Conservation (phyloP, 2,888 invertebrate species). For the Dorcus parallelipipedus region DNA sequence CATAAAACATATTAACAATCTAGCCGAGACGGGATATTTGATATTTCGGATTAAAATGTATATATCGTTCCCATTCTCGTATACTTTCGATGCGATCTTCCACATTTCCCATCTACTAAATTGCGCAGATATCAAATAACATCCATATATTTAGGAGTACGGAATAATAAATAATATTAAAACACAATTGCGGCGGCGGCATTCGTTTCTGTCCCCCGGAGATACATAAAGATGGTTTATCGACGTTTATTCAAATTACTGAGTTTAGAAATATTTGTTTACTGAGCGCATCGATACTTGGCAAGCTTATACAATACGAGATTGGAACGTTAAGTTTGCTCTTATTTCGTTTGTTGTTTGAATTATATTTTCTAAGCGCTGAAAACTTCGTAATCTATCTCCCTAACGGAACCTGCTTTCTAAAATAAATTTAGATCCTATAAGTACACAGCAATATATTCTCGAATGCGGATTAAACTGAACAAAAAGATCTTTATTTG, state of each 20-base stretch:
- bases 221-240: not conserved
- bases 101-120: not conserved
- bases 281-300: too few species aligned
- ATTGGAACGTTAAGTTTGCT: too few species aligned
- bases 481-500: too few species aligned
- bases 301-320: too few species aligned
- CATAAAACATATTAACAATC: slow-evolving; percentile 1
- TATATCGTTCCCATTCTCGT: not conserved
- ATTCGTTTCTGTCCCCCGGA: not conserved
- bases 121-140: slow-evolving; percentile 1
- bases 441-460: too few species aligned
- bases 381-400: too few species aligned
- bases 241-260: not conserved
- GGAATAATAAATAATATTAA: not conserved
- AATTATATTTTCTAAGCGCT: too few species aligned
- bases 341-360: too few species aligned
- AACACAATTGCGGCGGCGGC: not conserved
- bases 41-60: slow-evolving; percentile 1
- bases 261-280: not conserved
- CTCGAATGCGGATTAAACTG: too few species aligned
- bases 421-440: too few species aligned
- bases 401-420: too few species aligned
- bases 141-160: not conserved
- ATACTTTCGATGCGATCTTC: not conserved
- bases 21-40: not conserved